A percentile compares a stretch with the other conserved stretches of the same genome.
These are phyloP conservation scores for Anseranas semipalmata DNA, from an alignment of 2,113 vertebrate species.

Conservation along the genomic window DNA sequence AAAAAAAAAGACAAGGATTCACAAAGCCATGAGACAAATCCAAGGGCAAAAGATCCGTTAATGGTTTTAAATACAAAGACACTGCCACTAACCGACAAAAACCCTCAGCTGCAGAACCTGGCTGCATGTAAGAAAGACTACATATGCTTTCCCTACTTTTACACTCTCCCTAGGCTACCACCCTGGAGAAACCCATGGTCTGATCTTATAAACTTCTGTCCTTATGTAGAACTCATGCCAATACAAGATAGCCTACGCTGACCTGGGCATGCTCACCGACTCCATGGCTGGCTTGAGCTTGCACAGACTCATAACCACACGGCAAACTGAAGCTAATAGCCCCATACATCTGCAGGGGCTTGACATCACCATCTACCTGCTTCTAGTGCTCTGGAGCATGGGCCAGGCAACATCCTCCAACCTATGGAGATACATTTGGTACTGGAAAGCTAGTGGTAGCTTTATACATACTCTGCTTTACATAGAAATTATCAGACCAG, in stretches of 20 bases:
- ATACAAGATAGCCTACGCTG: not conserved
- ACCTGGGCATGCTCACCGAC: not conserved
- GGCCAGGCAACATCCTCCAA: not conserved
- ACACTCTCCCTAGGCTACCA: not conserved
- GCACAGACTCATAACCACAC: rapidly evolving
- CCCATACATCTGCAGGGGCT: not conserved
- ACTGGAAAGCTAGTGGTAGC: not conserved
- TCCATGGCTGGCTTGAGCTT: not conserved
- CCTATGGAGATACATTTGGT: not conserved
- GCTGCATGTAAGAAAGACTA: not conserved
- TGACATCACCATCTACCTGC: not conserved
- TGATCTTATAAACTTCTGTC: not conserved
- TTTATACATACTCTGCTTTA: not conserved
- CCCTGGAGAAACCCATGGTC: not conserved
- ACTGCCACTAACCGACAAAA: not conserved
- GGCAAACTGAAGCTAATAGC: not conserved
- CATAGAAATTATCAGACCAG: not conserved
- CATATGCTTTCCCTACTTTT: not conserved
- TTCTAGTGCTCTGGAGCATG: rapidly evolving
- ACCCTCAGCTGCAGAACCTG: not conserved
- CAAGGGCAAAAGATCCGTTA: not conserved
- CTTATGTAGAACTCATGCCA: not conserved
- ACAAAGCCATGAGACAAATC: not conserved
- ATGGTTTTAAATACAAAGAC: not conserved
- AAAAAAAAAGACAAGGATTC: not conserved